Conservation (phyloP, 2,888 invertebrate species). For the Syrphus vitripennis region DNA sequence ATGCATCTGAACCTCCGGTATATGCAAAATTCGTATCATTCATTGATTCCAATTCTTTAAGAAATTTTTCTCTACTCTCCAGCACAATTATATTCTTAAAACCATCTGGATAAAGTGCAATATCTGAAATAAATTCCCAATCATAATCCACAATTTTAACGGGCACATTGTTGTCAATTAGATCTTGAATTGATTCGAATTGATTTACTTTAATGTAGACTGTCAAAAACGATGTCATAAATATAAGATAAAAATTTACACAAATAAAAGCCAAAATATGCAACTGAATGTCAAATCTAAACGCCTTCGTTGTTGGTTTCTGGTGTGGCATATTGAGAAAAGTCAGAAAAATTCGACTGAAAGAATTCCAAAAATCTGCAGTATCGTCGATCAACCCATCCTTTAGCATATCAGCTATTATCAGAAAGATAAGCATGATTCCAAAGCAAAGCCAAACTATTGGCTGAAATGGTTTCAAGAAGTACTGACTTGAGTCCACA, state of each 20-base stretch:
- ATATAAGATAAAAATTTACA: constrained; percentile 1
- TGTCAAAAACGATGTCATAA: constrained; percentile 25
- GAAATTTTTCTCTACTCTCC: neutral
- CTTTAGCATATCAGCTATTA: neutral
- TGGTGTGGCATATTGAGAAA: neutral
- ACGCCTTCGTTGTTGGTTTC: neutral
- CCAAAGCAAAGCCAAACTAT: constrained; percentile 10
- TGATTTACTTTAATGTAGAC: constrained; percentile 12
- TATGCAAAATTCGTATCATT: constrained; percentile 8
- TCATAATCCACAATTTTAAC: neutral
- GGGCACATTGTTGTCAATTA: neutral
- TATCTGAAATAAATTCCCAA: neutral
- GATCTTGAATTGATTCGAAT: constrained; percentile 8
- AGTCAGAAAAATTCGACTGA: constrained; percentile 4
- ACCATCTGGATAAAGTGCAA: neutral
- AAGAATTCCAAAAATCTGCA: neutral
- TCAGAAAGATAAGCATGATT: neutral
- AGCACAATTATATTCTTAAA: neutral
- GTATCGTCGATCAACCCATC: neutral
- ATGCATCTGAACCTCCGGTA: neutral
- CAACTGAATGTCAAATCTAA: constrained; percentile 18
- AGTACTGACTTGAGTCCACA: constrained; percentile 5
- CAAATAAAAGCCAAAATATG: neutral
- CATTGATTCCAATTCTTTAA: neutral
- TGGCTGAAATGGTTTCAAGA: neutral